Evolutionary conservation across 2,888 invertebrate species (phyloP).

Genomic region (Spilarctia lutea): DNA sequence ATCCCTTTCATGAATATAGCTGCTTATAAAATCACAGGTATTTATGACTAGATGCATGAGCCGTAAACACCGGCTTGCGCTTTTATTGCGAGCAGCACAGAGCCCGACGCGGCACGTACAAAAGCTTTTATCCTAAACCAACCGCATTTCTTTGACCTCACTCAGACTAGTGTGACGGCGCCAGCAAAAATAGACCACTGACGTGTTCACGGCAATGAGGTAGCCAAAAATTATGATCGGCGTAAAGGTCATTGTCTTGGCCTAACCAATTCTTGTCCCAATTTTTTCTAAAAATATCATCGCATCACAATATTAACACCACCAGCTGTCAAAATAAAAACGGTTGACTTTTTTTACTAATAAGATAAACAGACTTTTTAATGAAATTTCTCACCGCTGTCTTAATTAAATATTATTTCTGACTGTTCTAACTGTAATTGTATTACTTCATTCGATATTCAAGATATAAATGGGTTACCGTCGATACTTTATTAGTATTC

Average conservation of each 20-base stretch:
- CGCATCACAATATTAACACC: conserved; percentile 3
- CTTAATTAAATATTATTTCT: not conserved
- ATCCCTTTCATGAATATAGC: not conserved
- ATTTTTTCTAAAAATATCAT: conserved; percentile 37
- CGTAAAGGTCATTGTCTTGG: conserved; percentile 72
- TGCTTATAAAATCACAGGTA: conserved; percentile 21
- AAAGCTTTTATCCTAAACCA: conserved; percentile 72
- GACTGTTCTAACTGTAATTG: not conserved
- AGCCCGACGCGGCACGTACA: conserved; percentile 57
- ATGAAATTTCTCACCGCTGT: not conserved
- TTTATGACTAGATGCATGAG: conserved; percentile 43
- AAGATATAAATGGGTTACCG: not conserved
- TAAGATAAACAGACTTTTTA: not conserved
- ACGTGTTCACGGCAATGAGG: conserved; percentile 59
- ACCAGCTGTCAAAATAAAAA: conserved; percentile 26
- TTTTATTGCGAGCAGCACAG: conserved; percentile 56
- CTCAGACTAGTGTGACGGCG: conserved; percentile 59
- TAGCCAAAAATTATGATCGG: conserved; percentile 66
- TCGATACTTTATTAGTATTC: conserved; percentile 21
- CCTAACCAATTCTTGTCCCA: conserved; percentile 56
- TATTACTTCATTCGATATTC: not conserved
- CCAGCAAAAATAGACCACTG: conserved; percentile 66
- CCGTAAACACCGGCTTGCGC: conserved; percentile 59
- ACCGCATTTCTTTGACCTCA: conserved; percentile 73
- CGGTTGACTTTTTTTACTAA: not conserved